Evolutionary conservation across 2,888 invertebrate species (phyloP).

Genomic region (Trachelus iudaicus): DNA sequence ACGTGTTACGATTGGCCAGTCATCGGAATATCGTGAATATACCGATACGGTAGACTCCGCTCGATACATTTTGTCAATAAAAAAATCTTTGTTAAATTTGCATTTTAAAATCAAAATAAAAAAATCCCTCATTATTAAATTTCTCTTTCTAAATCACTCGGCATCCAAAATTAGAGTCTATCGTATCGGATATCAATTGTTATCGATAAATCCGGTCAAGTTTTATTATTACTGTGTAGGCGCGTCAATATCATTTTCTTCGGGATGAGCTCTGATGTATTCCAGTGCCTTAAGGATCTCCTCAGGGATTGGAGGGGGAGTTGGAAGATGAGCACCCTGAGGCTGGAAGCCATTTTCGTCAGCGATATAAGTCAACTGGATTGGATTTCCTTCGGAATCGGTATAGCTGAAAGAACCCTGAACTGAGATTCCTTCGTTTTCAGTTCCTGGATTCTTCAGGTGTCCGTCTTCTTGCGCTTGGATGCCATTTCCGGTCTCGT

Average conservation of each 20-base stretch:
- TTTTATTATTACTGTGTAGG: conserved; percentile 21
- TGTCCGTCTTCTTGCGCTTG: conserved; percentile 64
- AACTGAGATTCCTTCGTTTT: conserved; percentile 65
- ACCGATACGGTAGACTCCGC: neutral
- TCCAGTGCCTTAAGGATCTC: conserved; percentile 62
- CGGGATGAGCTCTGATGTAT: conserved; percentile 56
- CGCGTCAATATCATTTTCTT: conserved; percentile 44
- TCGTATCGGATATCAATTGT: neutral
- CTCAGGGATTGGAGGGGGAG: conserved; percentile 55
- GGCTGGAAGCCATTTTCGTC: conserved; percentile 79
- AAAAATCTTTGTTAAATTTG: neutral
- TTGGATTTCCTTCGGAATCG: conserved; percentile 73
- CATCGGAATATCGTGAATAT: neutral
- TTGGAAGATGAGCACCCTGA: conserved; percentile 66
- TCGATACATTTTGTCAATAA: neutral
- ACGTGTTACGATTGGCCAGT: neutral
- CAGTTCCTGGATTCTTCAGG: conserved; percentile 71
- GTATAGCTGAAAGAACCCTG: conserved; percentile 68
- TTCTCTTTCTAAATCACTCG: neutral
- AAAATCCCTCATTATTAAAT: neutral
- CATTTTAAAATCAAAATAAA: neutral
- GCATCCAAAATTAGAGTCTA: neutral
- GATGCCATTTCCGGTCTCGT: conserved; percentile 67
- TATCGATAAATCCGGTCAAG: neutral
- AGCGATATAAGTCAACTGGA: conserved; percentile 72